Conservation (phyloP, 53 echinoderm and acorn worm species). For the Crossaster papposus region DNA sequence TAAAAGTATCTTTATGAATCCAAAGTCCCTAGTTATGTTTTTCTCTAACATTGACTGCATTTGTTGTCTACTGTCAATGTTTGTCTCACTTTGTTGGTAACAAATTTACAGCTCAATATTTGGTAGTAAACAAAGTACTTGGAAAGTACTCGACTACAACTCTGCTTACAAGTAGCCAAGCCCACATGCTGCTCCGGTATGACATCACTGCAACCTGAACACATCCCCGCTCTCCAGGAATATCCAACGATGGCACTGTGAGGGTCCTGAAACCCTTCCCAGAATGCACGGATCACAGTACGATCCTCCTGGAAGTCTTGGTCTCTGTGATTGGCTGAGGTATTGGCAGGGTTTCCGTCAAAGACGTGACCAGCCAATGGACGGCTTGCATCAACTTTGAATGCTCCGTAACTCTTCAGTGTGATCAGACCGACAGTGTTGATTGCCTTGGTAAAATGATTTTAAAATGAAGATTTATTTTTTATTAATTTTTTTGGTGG, state of each 20-base stretch:
- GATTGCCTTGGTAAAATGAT: neutral
- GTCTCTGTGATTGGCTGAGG: constrained; percentile 35
- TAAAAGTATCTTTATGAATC: no score
- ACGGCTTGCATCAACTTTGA: constrained; percentile 56
- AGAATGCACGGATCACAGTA: constrained; percentile 31
- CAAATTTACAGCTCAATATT: neutral
- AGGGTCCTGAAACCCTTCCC: constrained; percentile 70
- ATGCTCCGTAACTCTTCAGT: constrained; percentile 24
- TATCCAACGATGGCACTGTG: constrained; percentile 44
- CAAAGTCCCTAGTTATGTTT: no score
- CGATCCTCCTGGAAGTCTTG: constrained; percentile 58
- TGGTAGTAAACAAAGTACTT: neutral
- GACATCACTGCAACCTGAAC: constrained; percentile 60
- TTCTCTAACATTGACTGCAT: no score
- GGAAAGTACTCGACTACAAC: neutral
- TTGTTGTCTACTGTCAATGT: no score
- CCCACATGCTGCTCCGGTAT: constrained; percentile 50
- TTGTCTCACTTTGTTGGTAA: neutral
- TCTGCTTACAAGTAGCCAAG: constrained; percentile 33
- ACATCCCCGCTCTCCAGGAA: constrained; percentile 47
- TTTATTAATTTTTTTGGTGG: no score
- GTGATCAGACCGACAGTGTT: neutral
- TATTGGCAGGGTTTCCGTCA: constrained; percentile 33
- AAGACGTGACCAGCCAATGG: constrained; percentile 61
- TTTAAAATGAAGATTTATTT: neutral